Conservation (phyloP, 2,888 invertebrate genomes). For the Eremobia ochroleuca region DNA sequence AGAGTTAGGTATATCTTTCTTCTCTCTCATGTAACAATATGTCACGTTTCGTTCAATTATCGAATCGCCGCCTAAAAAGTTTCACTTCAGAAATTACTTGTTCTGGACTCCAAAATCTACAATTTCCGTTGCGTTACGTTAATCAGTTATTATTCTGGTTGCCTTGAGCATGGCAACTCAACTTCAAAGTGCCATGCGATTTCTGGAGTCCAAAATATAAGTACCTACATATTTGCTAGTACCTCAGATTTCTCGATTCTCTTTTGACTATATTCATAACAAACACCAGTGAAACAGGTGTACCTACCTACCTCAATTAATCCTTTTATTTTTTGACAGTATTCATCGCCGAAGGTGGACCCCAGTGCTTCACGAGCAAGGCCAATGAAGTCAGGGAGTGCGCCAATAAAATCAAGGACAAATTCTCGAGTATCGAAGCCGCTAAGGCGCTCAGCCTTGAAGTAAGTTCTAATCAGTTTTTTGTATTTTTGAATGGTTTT, state of each 20-base stretch:
- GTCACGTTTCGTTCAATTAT: too few relatives aligned
- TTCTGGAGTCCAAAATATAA: neutral
- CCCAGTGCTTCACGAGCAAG: constrained; percentile 93
- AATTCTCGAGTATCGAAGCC: constrained; percentile 68
- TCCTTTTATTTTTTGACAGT: constrained; percentile 69
- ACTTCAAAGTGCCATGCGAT: neutral
- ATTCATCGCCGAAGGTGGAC: constrained; percentile 93
- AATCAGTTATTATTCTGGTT: neutral
- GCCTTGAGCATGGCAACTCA: neutral
- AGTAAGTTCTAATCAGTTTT: constrained; percentile 66
- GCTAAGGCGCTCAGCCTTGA: constrained; percentile 71
- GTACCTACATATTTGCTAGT: too few relatives aligned
- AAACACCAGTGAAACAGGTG: neutral
- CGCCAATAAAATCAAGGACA: constrained; percentile 80
- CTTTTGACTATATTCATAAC: neutral
- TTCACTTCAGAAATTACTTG: too few relatives aligned
- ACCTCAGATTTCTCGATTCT: neutral
- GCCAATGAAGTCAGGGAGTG: constrained; percentile 91
- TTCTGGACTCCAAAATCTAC: neutral
- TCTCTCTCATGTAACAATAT: too few relatives aligned
- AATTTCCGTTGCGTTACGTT: neutral
- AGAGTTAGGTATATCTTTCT: too few relatives aligned
- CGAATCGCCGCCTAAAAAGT: too few relatives aligned
- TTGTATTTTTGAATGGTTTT: neutral
- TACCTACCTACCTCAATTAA: neutral